Conservation (phyloP, 2,113 vertebrate species). For the Grammomys dolichurus region DNA sequence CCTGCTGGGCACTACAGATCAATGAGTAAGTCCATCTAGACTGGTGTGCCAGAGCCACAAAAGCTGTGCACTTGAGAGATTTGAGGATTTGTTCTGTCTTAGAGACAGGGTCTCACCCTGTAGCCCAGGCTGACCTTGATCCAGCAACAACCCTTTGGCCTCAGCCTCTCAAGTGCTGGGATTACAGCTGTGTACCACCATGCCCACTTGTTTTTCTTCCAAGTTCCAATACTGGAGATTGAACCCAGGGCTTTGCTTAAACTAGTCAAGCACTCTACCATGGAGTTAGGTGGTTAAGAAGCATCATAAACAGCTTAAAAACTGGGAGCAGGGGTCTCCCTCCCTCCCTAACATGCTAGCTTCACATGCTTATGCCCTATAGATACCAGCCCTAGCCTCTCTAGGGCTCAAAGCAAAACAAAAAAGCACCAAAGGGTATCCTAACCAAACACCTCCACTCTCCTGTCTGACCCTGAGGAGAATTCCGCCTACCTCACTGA, state of each 20-base stretch:
- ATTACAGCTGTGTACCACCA: neutral
- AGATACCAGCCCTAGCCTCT: neutral
- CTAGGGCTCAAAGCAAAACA: neutral
- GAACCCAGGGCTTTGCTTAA: neutral
- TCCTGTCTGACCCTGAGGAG: neutral
- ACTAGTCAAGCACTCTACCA: neutral
- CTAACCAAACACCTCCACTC: accelerated
- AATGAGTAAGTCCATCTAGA: neutral
- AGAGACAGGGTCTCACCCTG: neutral
- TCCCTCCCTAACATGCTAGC: accelerated
- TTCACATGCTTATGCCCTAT: accelerated
- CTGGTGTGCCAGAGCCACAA: accelerated
- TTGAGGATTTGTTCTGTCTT: neutral
- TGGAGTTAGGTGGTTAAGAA: accelerated
- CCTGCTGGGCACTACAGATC: accelerated
- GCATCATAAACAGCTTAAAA: accelerated
- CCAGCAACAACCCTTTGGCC: neutral
- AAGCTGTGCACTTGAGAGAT: neutral
- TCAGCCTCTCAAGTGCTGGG: neutral
- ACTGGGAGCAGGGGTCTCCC: accelerated
- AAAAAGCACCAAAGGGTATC: no score
- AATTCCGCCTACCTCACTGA: accelerated
- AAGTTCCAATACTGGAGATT: neutral
- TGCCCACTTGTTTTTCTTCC: neutral
- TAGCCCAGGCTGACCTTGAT: neutral